Evolutionary conservation across 2,888 invertebrate species (phyloP).

Genomic region (Tigriopus californicus): DNA sequence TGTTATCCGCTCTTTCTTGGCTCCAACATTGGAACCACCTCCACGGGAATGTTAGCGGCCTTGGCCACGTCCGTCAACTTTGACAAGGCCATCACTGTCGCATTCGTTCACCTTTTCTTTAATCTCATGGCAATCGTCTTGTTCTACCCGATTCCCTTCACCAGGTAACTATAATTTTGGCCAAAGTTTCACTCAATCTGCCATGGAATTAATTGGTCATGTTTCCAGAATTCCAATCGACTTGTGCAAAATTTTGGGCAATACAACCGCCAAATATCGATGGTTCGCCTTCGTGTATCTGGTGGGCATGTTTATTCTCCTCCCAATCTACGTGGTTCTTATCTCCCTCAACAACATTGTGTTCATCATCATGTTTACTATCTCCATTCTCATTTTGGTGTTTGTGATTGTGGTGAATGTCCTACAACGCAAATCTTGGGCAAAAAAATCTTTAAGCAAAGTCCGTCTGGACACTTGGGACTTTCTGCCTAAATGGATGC

Average conservation of each 20-base stretch:
- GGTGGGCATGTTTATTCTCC: constrained; percentile 26
- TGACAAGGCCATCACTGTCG: constrained; percentile 27
- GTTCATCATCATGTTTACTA: too few species aligned
- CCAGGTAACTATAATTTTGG: constrained; percentile 22
- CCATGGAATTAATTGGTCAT: too few species aligned
- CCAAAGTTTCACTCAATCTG: too few species aligned
- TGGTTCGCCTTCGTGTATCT: constrained; percentile 37
- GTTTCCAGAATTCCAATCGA: too few species aligned
- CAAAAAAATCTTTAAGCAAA: too few species aligned
- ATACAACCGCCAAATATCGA: constrained; percentile 34
- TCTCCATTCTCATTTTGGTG: too few species aligned
- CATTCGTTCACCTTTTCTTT: constrained; percentile 38
- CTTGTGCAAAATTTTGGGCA: constrained; percentile 32
- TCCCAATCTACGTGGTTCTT: constrained; percentile 21
- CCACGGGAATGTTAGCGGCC: constrained; percentile 35
- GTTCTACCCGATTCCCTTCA: constrained; percentile 35
- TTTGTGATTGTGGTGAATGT: too few species aligned
- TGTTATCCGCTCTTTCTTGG: constrained; percentile 37
- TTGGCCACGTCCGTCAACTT: constrained; percentile 27
- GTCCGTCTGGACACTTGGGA: too few species aligned
- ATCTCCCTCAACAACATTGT: too few species aligned
- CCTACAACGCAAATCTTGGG: too few species aligned
- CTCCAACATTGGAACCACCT: constrained; percentile 38
- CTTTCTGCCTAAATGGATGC: too few species aligned
- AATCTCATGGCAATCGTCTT: constrained; percentile 34